phyloP scores from a whole-genome alignment of 2,113 vertebrate genomes.

The Montifringilla adamsi region DNA sequence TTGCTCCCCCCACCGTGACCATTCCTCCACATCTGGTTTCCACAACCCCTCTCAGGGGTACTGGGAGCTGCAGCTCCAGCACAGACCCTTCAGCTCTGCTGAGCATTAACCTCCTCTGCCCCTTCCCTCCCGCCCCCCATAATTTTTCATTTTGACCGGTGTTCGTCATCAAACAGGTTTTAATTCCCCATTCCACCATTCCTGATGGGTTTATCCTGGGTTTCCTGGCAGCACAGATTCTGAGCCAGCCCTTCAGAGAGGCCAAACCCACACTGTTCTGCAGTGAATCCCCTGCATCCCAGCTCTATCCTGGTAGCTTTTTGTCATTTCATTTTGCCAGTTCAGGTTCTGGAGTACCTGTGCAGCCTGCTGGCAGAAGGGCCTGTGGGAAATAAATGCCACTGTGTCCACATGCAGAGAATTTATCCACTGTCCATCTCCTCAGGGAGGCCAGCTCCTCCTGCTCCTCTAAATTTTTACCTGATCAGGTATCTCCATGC shows the following conservation, averaged over 20 bases:
- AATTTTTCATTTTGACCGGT: not conserved
- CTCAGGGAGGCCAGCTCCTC: not conserved
- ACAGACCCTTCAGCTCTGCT: not conserved
- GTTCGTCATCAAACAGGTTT: not conserved
- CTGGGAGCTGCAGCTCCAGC: not conserved
- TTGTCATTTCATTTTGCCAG: not conserved
- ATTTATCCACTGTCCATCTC: not conserved
- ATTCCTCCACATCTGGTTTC: slow-evolving; percentile 86
- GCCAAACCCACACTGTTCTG: not conserved
- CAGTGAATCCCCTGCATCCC: not conserved
- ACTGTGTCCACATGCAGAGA: fast-evolving
- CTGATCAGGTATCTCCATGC: slow-evolving; percentile 22
- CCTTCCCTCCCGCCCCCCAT: not conserved
- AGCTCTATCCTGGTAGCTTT: fast-evolving
- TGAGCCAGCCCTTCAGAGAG: not conserved
- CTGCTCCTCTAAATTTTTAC: not conserved
- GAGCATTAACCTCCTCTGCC: not conserved
- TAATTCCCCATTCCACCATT: not conserved
- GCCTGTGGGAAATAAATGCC: not conserved
- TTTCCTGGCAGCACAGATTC: not conserved
- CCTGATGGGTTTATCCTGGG: fast-evolving
- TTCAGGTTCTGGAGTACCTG: not conserved
- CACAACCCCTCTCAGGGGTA: slow-evolving; percentile 71
- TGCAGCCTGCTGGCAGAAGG: not conserved
- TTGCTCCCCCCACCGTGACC: not conserved